A percentile compares a stretch with the other conserved stretches of the same genome.
Evolutionary conservation across 2,113 vertebrate species (phyloP).

Genomic region (Hymenochirus boettgeri): DNA sequence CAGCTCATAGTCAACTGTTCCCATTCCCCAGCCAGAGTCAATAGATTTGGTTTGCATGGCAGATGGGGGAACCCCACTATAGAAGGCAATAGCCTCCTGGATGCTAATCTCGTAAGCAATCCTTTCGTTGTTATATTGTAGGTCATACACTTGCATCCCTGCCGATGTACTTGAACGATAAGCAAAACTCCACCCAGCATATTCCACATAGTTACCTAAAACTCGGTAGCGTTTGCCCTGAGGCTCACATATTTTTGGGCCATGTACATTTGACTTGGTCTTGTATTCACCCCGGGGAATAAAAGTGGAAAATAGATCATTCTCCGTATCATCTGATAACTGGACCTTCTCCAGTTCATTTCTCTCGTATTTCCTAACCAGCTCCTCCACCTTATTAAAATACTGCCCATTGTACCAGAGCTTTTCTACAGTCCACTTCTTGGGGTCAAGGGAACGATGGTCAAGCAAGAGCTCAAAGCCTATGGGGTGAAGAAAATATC

Average conservation of each 20-base stretch:
- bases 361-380: conserved; percentile 60
- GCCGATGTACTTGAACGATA: conserved; percentile 77
- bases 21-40: conserved; percentile 82
- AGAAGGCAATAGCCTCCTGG: conserved; percentile 84
- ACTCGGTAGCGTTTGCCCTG: conserved; percentile 69
- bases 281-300: conserved; percentile 65
- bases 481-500: conserved; percentile 80
- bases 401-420: conserved; percentile 82
- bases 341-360: conserved; percentile 53
- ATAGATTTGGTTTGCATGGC: conserved; percentile 90
- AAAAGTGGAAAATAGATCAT: conserved; percentile 68
- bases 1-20: conserved; percentile 69
- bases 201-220: conserved; percentile 68
- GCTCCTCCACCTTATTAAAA: conserved; percentile 67
- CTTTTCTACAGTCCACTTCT: conserved; percentile 66
- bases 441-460: conserved; percentile 64
- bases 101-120: conserved; percentile 85
- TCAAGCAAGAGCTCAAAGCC: conserved; percentile 83
- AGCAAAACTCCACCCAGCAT: conserved; percentile 80
- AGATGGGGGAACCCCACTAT: conserved; percentile 74
- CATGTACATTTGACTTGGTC: conserved; percentile 49
- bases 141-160: conserved; percentile 79
- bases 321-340: conserved; percentile 48
- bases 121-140: conserved; percentile 74
- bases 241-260: conserved; percentile 74